These are phyloP conservation scores for Xenops minutus DNA, from an alignment of 2,797 vertebrate species.

Conservation along the genomic window DNA sequence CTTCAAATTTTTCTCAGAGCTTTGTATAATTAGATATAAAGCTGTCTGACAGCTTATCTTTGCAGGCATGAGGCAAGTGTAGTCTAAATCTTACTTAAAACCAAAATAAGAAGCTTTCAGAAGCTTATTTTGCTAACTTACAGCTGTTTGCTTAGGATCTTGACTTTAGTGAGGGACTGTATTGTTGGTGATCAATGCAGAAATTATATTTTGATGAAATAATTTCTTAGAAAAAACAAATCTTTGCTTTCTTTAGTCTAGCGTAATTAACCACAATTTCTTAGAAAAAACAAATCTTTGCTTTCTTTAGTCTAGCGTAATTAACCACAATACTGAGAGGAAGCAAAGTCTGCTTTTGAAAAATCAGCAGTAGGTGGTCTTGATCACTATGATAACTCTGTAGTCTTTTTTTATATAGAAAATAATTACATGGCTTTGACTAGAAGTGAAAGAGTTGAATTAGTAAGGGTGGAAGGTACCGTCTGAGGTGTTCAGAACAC, in stretches of 20 bases:
- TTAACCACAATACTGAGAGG: background rate
- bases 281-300: background rate
- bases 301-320: background rate
- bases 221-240: background rate
- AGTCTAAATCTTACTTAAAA: conserved; percentile 15
- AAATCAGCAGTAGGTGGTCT: background rate
- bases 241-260: background rate
- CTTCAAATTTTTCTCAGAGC: background rate
- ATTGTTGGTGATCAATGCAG: background rate
- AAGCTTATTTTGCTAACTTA: conserved; percentile 24
- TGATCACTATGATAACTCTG: background rate
- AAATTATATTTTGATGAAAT: background rate
- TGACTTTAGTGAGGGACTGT: background rate
- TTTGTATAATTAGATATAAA: conserved; percentile 30
- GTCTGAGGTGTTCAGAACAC: background rate
- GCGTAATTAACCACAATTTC: background rate
- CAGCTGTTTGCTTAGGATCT: background rate
- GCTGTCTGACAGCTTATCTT: conserved; percentile 8
- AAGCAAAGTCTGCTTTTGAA: background rate
- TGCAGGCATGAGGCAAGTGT: background rate
- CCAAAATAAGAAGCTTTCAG: conserved; percentile 35
- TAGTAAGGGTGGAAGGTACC: background rate
- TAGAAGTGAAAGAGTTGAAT: background rate
- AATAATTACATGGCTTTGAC: background rate
- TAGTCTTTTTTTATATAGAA: background rate